Evolutionary conservation across 2,113 vertebrate species (phyloP), one percentile per base, ranked within the genome.

Genomic region (Marcusenius ussheri): DNA sequence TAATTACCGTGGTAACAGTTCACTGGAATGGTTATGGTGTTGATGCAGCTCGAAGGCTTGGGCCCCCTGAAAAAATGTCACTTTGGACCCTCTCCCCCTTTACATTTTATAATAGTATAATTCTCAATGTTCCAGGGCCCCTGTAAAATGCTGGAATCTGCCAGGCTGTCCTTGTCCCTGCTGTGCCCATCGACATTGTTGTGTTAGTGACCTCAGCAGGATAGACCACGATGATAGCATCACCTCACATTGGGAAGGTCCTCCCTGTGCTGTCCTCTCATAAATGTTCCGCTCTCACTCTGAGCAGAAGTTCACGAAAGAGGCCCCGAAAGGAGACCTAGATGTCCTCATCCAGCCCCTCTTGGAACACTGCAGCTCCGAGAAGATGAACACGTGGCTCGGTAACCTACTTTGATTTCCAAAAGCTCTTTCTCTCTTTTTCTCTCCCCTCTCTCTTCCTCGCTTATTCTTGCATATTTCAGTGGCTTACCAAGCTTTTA

Each of bases 381-480:
- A 96, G 94, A 98, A 98, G 96, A 98, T 98, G 97, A 98, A 98
- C 93, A 99, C 98, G 0, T 99, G 98, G 98, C 97, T 98, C 2
- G 98, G 97, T 99, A 93, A 83, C 45, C 49, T 35, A 88, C 80
- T 88, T 49, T 56, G 15, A 83, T 51, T 89, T 50, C 51, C 35
- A 46, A 53, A 19, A 85, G 50, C 70, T 89, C 13, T 74, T 6
- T 88, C 50, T 83, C 53, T 31, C 9, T 74, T 45, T 62, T 21
- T 47, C 45, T 51, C 24, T 50, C 46, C 66, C 6, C 42, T 83
- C 50, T 88, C 31, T n/a, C 27, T 13, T 9, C 27, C 39, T 96
- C 21, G 8, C 35, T 50, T 9, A 56, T 35, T 47, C 19, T 15
- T 45, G 11, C 51, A 49, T 27, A 49, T 24, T n/a, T 27, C 46